These are phyloP conservation scores for Xylota segnis DNA, from an alignment of 2,888 invertebrate genomes.

Conservation along the genomic window DNA sequence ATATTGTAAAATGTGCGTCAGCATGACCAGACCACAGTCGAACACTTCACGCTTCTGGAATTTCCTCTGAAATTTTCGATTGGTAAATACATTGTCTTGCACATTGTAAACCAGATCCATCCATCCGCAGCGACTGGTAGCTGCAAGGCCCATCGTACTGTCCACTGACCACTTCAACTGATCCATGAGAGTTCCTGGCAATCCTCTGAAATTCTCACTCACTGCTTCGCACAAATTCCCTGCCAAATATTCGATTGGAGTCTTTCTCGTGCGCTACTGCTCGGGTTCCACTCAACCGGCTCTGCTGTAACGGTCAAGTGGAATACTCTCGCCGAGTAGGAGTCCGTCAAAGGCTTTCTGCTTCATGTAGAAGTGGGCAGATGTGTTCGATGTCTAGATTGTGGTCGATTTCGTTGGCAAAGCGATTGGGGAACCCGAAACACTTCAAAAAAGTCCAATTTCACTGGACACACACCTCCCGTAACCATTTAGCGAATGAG, in stretches of 20 bases:
- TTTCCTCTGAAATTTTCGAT: constrained; percentile 59
- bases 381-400: constrained; percentile 64
- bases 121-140: constrained; percentile 61
- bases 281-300: constrained; percentile 27
- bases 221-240: constrained; percentile 36
- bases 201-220: constrained; percentile 52
- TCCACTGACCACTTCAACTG: constrained; percentile 64
- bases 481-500: constrained; percentile 44
- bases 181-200: constrained; percentile 60
- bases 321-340: constrained; percentile 17
- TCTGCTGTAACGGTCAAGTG: constrained; percentile 65
- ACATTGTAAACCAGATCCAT: constrained; percentile 66
- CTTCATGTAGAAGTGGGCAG: constrained; percentile 33
- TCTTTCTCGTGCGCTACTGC: constrained; percentile 8
- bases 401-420: constrained; percentile 63
- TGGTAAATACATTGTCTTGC: constrained; percentile 73
- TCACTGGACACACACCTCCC: constrained; percentile 29
- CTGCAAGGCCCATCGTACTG: constrained; percentile 30
- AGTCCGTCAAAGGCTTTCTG: constrained; percentile 21
- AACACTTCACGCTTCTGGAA: constrained; percentile 73
- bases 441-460: constrained; percentile 63
- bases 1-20: constrained; percentile 62
- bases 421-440: constrained; percentile 23
- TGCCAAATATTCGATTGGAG: constrained; percentile 64
- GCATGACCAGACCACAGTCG: constrained; percentile 73